Conservation (phyloP, 2,113 vertebrate genomes). For the Tetraodon nigroviridis region DNA sequence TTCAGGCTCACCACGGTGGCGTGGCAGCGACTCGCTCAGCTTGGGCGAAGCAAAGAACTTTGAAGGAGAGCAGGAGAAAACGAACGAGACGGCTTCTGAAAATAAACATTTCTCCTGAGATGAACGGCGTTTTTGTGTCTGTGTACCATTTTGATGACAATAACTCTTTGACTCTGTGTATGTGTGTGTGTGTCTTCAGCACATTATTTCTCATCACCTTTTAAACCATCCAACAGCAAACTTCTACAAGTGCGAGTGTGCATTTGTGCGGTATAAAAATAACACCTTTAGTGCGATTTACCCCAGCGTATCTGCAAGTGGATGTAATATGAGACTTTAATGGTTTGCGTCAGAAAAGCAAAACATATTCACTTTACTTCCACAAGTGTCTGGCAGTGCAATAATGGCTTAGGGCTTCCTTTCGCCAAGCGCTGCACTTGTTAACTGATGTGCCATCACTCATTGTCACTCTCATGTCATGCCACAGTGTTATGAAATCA, state of each 20-base stretch:
- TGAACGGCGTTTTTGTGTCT: constrained; percentile 42
- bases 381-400: not conserved
- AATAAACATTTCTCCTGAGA: constrained; percentile 66
- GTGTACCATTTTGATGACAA: constrained; percentile 55
- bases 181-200: constrained; percentile 14
- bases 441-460: constrained; percentile 11
- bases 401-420: constrained; percentile 9
- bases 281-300: constrained; percentile 30
- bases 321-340: constrained; percentile 15
- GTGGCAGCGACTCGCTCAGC: constrained; percentile 42
- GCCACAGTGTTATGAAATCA: not conserved
- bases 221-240: constrained; percentile 15
- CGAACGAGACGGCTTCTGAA: constrained; percentile 56
- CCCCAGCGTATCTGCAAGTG: constrained; percentile 25
- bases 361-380: constrained; percentile 5
- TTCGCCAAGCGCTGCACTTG: not conserved
- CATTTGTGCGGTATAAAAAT: constrained; percentile 12
- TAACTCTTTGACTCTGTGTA: constrained; percentile 22
- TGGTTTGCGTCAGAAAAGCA: constrained; percentile 9
- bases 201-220: constrained; percentile 39
- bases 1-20: constrained; percentile 52
- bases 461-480: not conserved
- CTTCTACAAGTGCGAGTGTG: constrained; percentile 7
- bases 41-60: constrained; percentile 50
- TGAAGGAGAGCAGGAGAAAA: constrained; percentile 57